Evolutionary conservation across 1,140 invertebrate species (phyloP).

Genomic region (Drosophila insularis): DNA sequence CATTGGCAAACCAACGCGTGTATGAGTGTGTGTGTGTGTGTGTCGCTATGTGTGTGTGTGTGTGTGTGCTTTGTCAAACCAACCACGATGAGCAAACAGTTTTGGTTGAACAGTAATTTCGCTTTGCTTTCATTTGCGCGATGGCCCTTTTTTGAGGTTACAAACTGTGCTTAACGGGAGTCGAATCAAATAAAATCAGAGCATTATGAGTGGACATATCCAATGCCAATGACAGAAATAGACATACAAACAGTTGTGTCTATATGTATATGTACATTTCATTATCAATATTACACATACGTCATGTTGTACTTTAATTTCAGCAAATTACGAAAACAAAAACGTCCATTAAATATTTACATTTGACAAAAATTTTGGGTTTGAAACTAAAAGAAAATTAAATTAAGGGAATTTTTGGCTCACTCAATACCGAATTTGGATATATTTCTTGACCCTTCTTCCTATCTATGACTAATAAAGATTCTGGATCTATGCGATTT

Average conservation of each 20-base stretch:
- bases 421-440: too few species aligned
- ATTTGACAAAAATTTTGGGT: too few species aligned
- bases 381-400: too few species aligned
- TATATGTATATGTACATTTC: not conserved
- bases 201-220: slow-evolving; percentile 11
- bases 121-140: slow-evolving; percentile 28
- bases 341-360: too few species aligned
- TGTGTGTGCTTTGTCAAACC: slow-evolving; percentile 52
- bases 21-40: not conserved
- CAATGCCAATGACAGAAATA: not conserved
- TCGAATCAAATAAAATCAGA: slow-evolving; percentile 12
- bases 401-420: too few species aligned
- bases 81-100: slow-evolving; percentile 66
- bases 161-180: slow-evolving; percentile 9
- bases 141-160: slow-evolving; percentile 15
- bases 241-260: not conserved
- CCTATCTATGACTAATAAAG: too few species aligned
- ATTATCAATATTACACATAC: not conserved
- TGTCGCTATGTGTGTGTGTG: not conserved
- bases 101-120: slow-evolving; percentile 26
- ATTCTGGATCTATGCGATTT: too few species aligned
- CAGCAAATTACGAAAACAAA: too few species aligned
- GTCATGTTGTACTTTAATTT: too few species aligned
- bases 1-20: slow-evolving; percentile 4
- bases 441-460: too few species aligned